Evolutionary conservation across 2,888 invertebrate species (phyloP).

Genomic region (Parnassius smintheus): DNA sequence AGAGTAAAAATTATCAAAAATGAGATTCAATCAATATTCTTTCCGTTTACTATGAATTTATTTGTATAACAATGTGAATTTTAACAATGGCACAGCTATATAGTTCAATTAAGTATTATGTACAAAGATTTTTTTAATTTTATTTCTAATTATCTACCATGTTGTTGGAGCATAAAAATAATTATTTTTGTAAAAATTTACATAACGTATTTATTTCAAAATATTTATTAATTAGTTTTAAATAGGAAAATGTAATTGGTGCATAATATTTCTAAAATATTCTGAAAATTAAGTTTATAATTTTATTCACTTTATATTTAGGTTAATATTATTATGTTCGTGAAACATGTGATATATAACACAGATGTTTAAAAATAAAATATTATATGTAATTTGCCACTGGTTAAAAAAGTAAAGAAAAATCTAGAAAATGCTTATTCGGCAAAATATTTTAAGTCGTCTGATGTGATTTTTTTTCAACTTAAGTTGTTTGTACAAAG

Average conservation of each 20-base stretch:
- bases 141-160: conserved; percentile 58
- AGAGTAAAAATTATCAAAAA: no score
- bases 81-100: conserved; percentile 24
- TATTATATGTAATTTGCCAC: background rate
- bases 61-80: conserved; percentile 32
- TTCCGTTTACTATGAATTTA: no score
- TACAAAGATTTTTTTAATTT: conserved; percentile 47
- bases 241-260: conserved; percentile 46
- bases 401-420: background rate
- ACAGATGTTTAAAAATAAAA: background rate
- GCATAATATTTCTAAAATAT: conserved; percentile 49
- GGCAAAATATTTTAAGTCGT: background rate
- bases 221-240: conserved; percentile 32
- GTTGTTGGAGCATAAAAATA: conserved; percentile 76
- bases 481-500: background rate
- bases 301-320: conserved; percentile 29
- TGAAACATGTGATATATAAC: conserved; percentile 16
- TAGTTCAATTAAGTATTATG: conserved; percentile 67
- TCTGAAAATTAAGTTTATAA: conserved; percentile 17
- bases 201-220: conserved; percentile 28
- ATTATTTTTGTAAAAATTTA: conserved; percentile 56
- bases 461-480: background rate
- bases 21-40: no score
- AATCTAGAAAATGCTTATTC: no score
- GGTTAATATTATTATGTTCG: conserved; percentile 10